These are phyloP conservation scores for Dicranocentrus wangi DNA, from an alignment of 2,888 invertebrate species.

Conservation along the genomic window DNA sequence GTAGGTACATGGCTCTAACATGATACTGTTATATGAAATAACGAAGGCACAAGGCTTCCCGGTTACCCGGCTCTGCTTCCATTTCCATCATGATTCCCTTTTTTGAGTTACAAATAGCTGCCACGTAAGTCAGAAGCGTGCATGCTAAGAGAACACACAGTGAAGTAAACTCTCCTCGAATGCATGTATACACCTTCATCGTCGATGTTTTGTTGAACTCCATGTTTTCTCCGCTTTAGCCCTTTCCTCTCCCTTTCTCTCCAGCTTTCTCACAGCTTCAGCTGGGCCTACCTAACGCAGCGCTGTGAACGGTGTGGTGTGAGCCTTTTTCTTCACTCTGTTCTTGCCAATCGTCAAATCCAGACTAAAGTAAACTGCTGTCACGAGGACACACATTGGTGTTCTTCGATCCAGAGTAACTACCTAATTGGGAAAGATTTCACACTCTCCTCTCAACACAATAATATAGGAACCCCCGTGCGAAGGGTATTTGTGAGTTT, in stretches of 20 bases:
- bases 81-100: conserved; percentile 22
- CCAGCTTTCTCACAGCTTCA: conserved; percentile 41
- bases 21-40: conserved; percentile 19
- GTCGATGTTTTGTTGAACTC: background rate
- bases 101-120: background rate
- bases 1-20: background rate
- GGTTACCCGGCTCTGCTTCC: conserved; percentile 40
- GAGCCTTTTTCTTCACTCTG: conserved; percentile 27
- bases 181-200: conserved; percentile 10
- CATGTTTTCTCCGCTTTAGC: background rate
- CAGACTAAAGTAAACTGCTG: conserved; percentile 56
- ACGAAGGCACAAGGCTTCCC: conserved; percentile 45
- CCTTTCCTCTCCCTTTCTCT: conserved; percentile 26
- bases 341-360: conserved; percentile 52
- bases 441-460: background rate
- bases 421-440: conserved; percentile 34
- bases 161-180: background rate
- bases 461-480: background rate
- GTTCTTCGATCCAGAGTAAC: conserved; percentile 46
- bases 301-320: conserved; percentile 6
- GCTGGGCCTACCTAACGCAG: background rate
- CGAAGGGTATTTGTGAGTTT: background rate
- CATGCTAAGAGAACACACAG: background rate
- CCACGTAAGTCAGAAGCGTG: background rate
- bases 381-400: conserved; percentile 35